Evolutionary conservation across 2,797 vertebrate genomes (phyloP).

Genomic region (Apodemus agrarius): DNA sequence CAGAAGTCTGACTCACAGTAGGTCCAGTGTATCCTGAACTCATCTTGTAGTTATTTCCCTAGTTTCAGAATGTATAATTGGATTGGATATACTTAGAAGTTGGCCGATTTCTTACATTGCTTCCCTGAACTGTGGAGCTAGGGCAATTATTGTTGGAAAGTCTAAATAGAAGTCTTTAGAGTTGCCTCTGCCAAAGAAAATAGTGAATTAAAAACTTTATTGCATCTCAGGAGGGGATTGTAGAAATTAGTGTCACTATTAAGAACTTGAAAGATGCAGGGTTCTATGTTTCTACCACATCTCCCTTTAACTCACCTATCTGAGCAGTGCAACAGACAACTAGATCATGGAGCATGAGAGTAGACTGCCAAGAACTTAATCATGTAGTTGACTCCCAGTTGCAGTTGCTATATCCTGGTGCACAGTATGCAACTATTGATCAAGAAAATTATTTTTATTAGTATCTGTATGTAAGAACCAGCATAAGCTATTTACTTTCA

Average conservation of each 20-base stretch:
- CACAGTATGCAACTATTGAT: neutral
- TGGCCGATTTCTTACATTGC: neutral
- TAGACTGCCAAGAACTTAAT: neutral
- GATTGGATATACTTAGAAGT: neutral
- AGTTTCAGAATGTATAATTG: neutral
- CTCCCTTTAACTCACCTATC: neutral
- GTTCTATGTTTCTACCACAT: too few relatives aligned
- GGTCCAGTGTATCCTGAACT: neutral
- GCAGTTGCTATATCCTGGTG: neutral
- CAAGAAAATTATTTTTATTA: neutral
- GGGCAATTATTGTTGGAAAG: neutral
- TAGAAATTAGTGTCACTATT: neutral
- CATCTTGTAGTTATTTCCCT: neutral
- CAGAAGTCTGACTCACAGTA: neutral
- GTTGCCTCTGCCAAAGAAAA: neutral
- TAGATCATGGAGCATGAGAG: neutral
- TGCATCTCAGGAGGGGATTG: too few relatives aligned
- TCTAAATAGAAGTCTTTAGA: neutral
- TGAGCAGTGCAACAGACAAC: neutral
- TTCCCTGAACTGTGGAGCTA: neutral
- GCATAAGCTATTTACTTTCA: neutral
- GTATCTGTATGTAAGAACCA: too few relatives aligned
- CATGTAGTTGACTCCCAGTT: neutral
- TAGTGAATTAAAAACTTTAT: neutral
- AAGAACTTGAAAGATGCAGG: neutral